Base-by-base conservation (phyloP, 2,113 vertebrate species). In the Chaenocephalus aceratus region DNA sequence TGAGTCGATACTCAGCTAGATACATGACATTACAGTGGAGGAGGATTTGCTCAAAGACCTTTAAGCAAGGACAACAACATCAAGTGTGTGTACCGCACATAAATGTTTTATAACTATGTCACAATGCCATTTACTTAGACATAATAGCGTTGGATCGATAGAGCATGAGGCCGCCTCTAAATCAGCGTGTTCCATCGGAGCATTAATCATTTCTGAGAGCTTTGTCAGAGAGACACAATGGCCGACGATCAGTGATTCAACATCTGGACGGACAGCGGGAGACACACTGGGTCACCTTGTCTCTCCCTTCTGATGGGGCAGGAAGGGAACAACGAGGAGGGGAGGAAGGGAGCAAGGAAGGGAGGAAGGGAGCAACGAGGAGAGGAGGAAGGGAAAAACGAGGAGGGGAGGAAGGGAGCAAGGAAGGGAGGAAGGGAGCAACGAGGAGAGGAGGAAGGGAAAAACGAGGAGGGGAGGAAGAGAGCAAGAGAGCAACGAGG, bases 271-370 rank as follows among this genome's bases (percentile, higher is more conserved):
- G 75, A 75, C 82, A 65, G 80, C 80, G 71, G 63, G 82, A 81
- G 64, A 34, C 74, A 52, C 16, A 10, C 23, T 14, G 75, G 89
- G 92, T 93, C 90, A 90, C 87, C 87, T 89, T 85, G 89, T 87
- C 78, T 68, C 36, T 13, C 6, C n/a, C 11, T 69, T 48, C 6
- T 72, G 53, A 21, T 1, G 52, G 0, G 0, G 72, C 52, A 11
- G 45, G 18, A 6, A 6, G 6, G 10, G 49, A 21, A 30, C 30
- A 3, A 30, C 30, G 30, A 30, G 30, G 26, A 30, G 2, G 3
- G 26, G 26, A 3, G 26, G 26, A 26, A 3, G 26, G 26, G 26
- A 26, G 26, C 30, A 2, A 21, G 21, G 21, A 21, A 1, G 21
- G 21, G 21, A 21, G 21, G 21, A 21, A 21, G 21, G 21, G 21